Evolutionary conservation across 2,113 vertebrate genomes (phyloP).

Genomic region (Peucedramus taeniatus): DNA sequence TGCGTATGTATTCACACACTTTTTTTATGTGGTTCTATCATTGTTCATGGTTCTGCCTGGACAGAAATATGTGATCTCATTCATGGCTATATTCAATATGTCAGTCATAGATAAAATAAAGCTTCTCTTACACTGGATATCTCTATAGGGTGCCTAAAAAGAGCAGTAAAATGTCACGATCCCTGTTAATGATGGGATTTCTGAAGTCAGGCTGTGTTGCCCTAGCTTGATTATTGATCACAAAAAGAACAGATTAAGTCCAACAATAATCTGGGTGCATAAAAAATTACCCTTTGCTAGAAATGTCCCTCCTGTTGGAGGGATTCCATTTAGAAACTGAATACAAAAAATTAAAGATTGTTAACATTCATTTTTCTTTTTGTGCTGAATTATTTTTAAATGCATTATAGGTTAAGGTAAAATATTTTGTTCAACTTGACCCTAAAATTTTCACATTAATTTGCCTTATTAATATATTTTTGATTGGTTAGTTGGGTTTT

Average conservation of each 20-base stretch:
- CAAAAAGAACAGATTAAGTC: background rate
- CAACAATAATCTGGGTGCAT: background rate
- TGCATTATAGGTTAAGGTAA: background rate
- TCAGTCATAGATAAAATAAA: background rate
- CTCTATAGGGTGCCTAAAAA: background rate
- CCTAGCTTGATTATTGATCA: background rate
- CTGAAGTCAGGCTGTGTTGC: background rate
- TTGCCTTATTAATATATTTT: background rate
- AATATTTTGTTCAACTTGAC: background rate
- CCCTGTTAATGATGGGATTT: background rate
- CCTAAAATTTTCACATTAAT: background rate
- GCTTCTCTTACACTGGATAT: background rate
- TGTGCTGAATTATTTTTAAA: background rate
- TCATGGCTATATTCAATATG: background rate
- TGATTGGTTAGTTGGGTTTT: background rate
- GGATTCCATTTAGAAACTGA: background rate
- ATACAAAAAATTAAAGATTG: background rate
- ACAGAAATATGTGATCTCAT: background rate
- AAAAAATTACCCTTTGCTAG: background rate
- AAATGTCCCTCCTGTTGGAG: background rate
- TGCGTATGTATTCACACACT: rapidly evolving
- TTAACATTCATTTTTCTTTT: background rate
- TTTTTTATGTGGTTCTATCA: rapidly evolving
- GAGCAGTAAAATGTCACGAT: background rate
- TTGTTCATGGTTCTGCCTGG: background rate